phyloP scores from a whole-genome alignment of 1,140 invertebrate genomes.

The Holcopasites calliopsidis region DNA sequence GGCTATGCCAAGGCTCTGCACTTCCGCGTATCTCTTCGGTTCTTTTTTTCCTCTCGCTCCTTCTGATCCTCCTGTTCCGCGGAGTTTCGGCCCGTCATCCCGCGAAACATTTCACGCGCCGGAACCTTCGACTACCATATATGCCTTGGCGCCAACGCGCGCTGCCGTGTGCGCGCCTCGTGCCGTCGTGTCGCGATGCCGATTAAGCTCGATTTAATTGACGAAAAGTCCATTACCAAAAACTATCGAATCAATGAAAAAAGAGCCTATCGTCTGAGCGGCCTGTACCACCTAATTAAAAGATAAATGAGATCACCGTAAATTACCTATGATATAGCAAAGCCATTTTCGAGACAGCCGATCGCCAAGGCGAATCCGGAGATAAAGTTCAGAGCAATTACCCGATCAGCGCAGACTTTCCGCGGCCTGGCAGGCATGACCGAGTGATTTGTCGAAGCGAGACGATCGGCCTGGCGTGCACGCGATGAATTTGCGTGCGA shows the following conservation, averaged over 20 bases:
- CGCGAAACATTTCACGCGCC: constrained; percentile 40
- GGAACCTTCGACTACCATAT: constrained; percentile 65
- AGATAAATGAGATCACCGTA: no score
- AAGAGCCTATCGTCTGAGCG: no score
- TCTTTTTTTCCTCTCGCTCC: constrained; percentile 21
- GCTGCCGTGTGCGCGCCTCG: constrained; percentile 23
- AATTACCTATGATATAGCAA: background rate
- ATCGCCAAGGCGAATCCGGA: background rate
- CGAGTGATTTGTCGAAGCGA: constrained; percentile 12
- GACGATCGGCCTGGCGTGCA: constrained; percentile 1
- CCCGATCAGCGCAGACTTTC: background rate
- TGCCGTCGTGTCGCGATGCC: constrained; percentile 29
- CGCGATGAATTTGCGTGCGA: constrained; percentile 17
- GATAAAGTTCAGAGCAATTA: background rate
- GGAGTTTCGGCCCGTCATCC: constrained; percentile 41
- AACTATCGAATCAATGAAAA: no score
- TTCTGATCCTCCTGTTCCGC: constrained; percentile 55
- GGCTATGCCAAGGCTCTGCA: constrained; percentile 69
- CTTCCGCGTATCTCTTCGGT: constrained; percentile 71
- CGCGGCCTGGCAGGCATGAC: background rate
- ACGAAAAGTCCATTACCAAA: no score
- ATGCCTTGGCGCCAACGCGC: constrained; percentile 52
- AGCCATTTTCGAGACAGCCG: background rate
- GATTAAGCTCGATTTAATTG: constrained; percentile 38
- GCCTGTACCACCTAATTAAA: no score